A percentile compares a stretch with the other conserved stretches of the same genome.
Conservation (phyloP, 1,140 invertebrate genomes). For the Hormaphis cornu region DNA sequence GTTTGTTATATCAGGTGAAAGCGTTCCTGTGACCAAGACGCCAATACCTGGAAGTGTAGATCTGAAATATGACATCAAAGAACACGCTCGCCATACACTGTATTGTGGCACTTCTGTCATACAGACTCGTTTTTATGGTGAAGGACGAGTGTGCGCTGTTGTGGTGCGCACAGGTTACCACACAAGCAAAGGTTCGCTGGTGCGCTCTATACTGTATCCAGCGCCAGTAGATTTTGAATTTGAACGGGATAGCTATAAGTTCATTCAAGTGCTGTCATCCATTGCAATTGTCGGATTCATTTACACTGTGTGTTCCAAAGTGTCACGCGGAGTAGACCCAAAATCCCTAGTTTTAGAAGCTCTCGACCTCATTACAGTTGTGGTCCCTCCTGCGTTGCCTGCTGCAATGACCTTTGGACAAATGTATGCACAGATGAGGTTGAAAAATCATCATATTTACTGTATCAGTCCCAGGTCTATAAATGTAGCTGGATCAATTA, state of each 20-base stretch:
- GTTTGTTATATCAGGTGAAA: conserved; percentile 35
- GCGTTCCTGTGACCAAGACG: conserved; percentile 87
- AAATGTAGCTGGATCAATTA: conserved; percentile 89
- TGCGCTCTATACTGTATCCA: conserved; percentile 88
- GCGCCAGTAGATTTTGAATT: conserved; percentile 92
- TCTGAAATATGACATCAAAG: conserved; percentile 60
- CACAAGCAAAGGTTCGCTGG: conserved; percentile 81
- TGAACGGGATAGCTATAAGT: conserved; percentile 84
- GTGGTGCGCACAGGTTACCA: conserved; percentile 73
- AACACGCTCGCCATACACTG: conserved; percentile 79
- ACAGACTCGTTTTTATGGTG: conserved; percentile 61
- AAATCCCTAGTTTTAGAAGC: conserved; percentile 65
- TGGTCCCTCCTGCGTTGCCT: conserved; percentile 83
- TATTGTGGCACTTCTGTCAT: conserved; percentile 45
- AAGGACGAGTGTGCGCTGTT: conserved; percentile 54
- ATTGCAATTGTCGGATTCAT: conserved; percentile 70
- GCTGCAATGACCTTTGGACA: conserved; percentile 89
- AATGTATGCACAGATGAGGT: conserved; percentile 76
- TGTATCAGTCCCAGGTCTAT: conserved; percentile 90
- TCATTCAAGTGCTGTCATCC: conserved; percentile 68
- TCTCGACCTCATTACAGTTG: conserved; percentile 84
- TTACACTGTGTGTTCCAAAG: conserved; percentile 77
- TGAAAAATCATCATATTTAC: conserved; percentile 72
- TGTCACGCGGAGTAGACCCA: conserved; percentile 49
- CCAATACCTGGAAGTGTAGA: conserved; percentile 58